Conservation (phyloP, 2,113 vertebrate genomes). For the Opisthocomus hoazin region DNA sequence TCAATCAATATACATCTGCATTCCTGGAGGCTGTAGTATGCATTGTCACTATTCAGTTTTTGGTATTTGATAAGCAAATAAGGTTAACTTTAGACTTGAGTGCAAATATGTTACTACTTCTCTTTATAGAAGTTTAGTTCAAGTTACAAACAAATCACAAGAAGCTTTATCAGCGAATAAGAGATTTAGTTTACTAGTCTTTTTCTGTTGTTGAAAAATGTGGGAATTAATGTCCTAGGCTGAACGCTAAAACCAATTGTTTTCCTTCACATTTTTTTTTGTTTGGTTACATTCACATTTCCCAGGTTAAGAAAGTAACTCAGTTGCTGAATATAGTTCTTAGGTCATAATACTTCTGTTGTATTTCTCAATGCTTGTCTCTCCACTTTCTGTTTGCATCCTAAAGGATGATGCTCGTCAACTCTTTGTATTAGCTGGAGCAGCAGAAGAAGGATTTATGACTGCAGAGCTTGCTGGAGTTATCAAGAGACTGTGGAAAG, state of each 20-base stretch:
- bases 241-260: neutral
- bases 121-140: neutral
- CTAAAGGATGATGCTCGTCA: conserved; percentile 94
- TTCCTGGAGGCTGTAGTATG: neutral
- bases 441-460: conserved; percentile 98
- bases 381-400: neutral
- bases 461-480: conserved; percentile 94
- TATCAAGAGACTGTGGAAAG: conserved; percentile 96
- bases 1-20: neutral
- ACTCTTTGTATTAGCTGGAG: conserved; percentile 94
- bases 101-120: neutral
- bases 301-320: neutral
- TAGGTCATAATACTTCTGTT: neutral
- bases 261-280: neutral
- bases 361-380: neutral
- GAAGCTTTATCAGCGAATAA: neutral
- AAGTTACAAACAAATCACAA: neutral
- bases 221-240: neutral
- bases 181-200: neutral
- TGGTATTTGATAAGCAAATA: neutral
- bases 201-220: neutral
- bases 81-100: neutral
- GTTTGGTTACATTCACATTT: neutral
- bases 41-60: neutral
- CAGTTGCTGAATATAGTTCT: neutral